Base-by-base conservation (phyloP, 2,797 vertebrate genomes). In the Danio albolineatus region DNA sequence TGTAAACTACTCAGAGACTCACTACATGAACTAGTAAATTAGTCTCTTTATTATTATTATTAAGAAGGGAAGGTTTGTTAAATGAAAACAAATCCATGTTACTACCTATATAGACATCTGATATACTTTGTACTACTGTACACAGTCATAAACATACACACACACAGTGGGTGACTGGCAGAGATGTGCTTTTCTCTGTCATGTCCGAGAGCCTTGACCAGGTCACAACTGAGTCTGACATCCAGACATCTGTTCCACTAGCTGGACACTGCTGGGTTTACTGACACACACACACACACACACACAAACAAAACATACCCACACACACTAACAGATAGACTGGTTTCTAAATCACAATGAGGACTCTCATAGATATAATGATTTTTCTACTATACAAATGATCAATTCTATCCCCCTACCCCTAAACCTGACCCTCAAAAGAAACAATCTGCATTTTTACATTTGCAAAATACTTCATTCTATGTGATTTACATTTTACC, bases 201-300 rank as follows among this genome's bases (percentile, higher is more conserved):
- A 7, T 84, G 81, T 86, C 78, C 66, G 44, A 69, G 65, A 82
- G 48, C 79, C 72, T 51, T 75, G 79, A 70, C 65, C 65, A 28
- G 51, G 44, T 70, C 65, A 70, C 65, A 78, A 70, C 66, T 39
- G 44, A 70, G 65, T 61, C 65, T 78, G 65, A 78, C 76, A 75
- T 79, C 53, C 19, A 14, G 10, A 84, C 89, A 85, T 90, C 87
- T 92, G 90, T 85, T 88, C 82, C 79, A 78, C 65, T 85, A 87
- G 85, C 88, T 83, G 81, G 80, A 73, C 65, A 72, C 81, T 85
- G 85, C 88, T 78, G 59, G 41, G 38, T 79, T 62, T 57, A 44
- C 49, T 51, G 46, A 75, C 62, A 51, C 75, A 19, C 38, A n/a
- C 51, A 57, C 21, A 73, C 13, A 57, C 65, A 69, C 60, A 41